Percentiles rank a stretch among this genome's conserved stretches.
Evolutionary conservation across 2,888 invertebrate genomes (phyloP).

Genomic region (Heliothis peltigera): DNA sequence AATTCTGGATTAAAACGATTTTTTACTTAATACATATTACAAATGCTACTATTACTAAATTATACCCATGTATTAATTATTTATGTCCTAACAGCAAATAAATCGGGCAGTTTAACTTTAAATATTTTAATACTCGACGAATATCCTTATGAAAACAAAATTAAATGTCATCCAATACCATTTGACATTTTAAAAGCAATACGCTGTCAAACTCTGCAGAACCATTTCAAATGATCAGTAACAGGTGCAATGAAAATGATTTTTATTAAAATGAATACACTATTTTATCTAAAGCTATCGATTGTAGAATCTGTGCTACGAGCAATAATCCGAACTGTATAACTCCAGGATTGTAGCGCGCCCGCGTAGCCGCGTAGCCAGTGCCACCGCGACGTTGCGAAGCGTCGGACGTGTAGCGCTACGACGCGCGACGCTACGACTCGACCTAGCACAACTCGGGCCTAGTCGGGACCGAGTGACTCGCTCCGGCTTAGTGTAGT

Average conservation of each 20-base stretch:
- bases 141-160: background rate
- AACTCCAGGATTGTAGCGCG: constrained; percentile 80
- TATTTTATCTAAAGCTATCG: constrained; percentile 78
- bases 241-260: constrained; percentile 18
- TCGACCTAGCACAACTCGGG: constrained; percentile 54
- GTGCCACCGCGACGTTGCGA: constrained; percentile 84
- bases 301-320: constrained; percentile 86
- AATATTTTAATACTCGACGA: no score
- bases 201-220: background rate
- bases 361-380: constrained; percentile 84
- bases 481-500: constrained; percentile 58
- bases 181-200: constrained; percentile 12
- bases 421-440: constrained; percentile 65
- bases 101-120: no score
- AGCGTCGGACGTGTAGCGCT: constrained; percentile 72
- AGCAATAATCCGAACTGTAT: constrained; percentile 81
- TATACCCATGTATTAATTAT: no score
- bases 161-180: constrained; percentile 1
- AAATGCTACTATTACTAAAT: no score
- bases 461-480: constrained; percentile 52
- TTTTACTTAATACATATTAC: no score
- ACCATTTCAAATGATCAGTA: constrained; percentile 5
- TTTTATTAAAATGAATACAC: constrained; percentile 38
- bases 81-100: no score
- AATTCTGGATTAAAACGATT: no score